These are phyloP conservation scores for Mus spretus DNA, from an alignment of 2,797 vertebrate species.

Conservation along the genomic window DNA sequence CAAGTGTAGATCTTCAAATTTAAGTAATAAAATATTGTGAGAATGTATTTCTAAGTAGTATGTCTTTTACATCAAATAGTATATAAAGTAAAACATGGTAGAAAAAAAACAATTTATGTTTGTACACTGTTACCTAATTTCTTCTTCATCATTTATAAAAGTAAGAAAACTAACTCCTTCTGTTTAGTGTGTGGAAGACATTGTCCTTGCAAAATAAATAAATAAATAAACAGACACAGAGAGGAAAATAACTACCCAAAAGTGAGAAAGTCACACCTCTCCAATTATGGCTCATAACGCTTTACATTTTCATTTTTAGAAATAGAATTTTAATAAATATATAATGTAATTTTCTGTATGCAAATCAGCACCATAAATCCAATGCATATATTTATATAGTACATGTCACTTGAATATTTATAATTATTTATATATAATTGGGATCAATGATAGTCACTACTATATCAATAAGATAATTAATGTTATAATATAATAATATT, in stretches of 20 bases:
- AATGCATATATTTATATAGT: not conserved
- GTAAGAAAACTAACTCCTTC: not conserved
- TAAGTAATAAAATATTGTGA: not conserved
- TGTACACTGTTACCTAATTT: not conserved
- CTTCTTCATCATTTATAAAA: not conserved
- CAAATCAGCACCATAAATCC: not conserved
- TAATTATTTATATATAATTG: constrained; percentile 16
- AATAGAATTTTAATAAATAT: not conserved
- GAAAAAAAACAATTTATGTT: not conserved
- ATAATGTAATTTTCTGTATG: not conserved
- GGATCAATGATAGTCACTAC: constrained; percentile 63
- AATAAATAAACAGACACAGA: not conserved
- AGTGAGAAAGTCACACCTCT: not conserved
- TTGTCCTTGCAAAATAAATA: not conserved
- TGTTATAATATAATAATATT: constrained; percentile 73
- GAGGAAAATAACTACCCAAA: not conserved
- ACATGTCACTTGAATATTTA: not conserved
- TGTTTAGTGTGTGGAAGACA: not conserved
- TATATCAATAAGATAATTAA: constrained; percentile 79
- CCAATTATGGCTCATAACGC: not conserved
- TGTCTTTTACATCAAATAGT: not conserved
- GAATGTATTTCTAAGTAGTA: not conserved
- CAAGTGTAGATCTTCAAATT: not conserved
- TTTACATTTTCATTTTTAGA: not conserved
- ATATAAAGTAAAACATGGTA: not conserved